phyloP scores from a whole-genome alignment of 2,113 vertebrate species.

The Paramisgurnus dabryanus region DNA sequence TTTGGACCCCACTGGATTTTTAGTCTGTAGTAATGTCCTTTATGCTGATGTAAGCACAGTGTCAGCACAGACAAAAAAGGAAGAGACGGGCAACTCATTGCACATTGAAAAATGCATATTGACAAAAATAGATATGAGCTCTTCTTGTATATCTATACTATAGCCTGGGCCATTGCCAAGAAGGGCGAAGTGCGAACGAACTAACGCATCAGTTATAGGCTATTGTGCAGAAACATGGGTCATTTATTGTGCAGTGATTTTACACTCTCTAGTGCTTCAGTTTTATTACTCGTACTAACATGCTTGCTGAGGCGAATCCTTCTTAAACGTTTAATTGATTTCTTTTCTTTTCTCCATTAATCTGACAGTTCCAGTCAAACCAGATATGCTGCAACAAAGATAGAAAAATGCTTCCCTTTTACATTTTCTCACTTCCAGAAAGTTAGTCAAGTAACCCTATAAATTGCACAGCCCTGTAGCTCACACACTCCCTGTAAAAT shows the following conservation, averaged over 20 bases:
- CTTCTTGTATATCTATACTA: neutral
- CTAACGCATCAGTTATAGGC: neutral
- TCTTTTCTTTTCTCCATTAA: conserved; percentile 27
- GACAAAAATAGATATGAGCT: neutral
- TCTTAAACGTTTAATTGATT: conserved; percentile 42
- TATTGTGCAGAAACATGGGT: neutral
- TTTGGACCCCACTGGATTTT: neutral
- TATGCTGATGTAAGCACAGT: neutral
- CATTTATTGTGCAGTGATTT: neutral
- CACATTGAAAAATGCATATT: too few relatives aligned
- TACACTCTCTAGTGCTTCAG: conserved; percentile 6
- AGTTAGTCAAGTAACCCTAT: neutral
- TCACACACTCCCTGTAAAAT: too few relatives aligned
- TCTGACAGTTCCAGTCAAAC: conserved; percentile 15
- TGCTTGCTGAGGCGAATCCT: neutral
- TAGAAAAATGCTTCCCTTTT: neutral
- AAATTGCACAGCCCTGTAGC: neutral
- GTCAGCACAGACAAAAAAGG: neutral
- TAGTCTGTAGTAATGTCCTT: too few relatives aligned
- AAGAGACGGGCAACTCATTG: too few relatives aligned
- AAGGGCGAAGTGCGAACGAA: neutral
- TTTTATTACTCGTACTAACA: conserved; percentile 27
- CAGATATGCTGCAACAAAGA: neutral
- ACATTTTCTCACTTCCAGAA: neutral
- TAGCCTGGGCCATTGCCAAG: neutral